Base-by-base conservation (phyloP, 2,113 vertebrate species). In the Serilophus lunatus region DNA sequence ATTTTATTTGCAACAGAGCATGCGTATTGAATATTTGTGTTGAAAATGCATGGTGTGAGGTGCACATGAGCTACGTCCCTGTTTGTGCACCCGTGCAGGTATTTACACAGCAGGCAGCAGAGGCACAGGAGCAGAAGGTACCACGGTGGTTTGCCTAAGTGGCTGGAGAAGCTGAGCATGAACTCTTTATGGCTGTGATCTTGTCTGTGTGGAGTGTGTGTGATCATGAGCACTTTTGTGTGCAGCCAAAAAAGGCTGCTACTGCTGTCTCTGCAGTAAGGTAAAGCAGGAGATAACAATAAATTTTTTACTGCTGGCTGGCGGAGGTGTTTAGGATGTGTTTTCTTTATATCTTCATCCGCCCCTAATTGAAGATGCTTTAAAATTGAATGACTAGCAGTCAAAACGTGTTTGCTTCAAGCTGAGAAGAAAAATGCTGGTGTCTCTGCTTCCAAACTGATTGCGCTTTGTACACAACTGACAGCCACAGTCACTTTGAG, bases 351-450 rank as follows among this genome's bases (percentile, higher is more conserved):
- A 97, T 98, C 97, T 97, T 97, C 97, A 96, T 97, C 98, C 97
- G 90, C 98, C 98, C 97, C 98, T 98, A 98, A 98, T 98, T 98
- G 98, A 98, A 97, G 97, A 98, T 97, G 97, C 98, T 98, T 98
- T 98, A 98, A 98, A 98, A 98, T 98, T 98, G 98, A 98, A 98
- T 98, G 98, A 98, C 98, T 98, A 98, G 97, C 97, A 98, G 98
- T 98, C 98, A 98, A 98, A 98, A 98, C 93, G 98, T 98, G 98
- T 98, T 98, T 98, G 97, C 98, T 98, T 98, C 97, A 98, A 97
- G 96, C 98, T 98, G 98, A 98, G 97, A 98, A 97, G 98, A 98
- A 98, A 98, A 98, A 98, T 98, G 97, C 98, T 97, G 97, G 98
- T 98, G 98, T 98, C 97, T 98, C 91, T 97, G 90, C 97, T 98